Base-by-base conservation (phyloP, 2,113 vertebrate genomes). In the Haliaeetus leucogaster region DNA sequence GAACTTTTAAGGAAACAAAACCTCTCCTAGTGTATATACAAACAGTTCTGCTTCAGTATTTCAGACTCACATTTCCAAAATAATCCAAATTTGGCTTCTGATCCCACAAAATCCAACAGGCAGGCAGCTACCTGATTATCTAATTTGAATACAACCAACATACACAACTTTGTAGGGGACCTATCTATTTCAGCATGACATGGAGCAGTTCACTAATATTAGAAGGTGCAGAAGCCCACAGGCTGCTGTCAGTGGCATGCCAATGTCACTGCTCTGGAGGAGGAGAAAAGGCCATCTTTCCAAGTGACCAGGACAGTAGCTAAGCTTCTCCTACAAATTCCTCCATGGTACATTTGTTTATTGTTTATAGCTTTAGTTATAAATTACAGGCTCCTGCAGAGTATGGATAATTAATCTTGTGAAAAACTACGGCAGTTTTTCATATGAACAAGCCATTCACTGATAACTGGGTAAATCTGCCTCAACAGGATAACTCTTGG, bases 401-500 rank as follows among this genome's bases (percentile, higher is more conserved):
- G 77, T 95, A 95, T 61, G 94, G 80, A 86, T 96, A 97, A 96
- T 95, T 95, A 84, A 95, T 92, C 86, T 91, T 40, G 40, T 77
- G 74, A 84, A 95, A 93, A 96, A 93, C 85, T 85, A 83, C 78
- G 52, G 74, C 58, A 68, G 53, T 95, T 95, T 91, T 93, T 73
- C n/a, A 3, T 80, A 77, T 9, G 89, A 94, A 96, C 87, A 97
- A 94, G 55, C 50, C 93, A 36, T 77, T 86, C 82, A 62, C 86
- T 94, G 89, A 53, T 89, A 95, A 82, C 72, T 94, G 93, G 89
- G 86, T 82, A 97, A 96, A 95, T 94, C 89, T 95, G 82, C 91
- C 82, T 94, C 95, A 94, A 82, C 40, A 94, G 86, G 86, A 80
- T 94, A 94, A 95, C 94, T 87, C 94, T 79, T 85, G 91, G 89